These are phyloP conservation scores for Capreolus pygargus DNA, from an alignment of 2,113 vertebrate species.

Conservation along the genomic window DNA sequence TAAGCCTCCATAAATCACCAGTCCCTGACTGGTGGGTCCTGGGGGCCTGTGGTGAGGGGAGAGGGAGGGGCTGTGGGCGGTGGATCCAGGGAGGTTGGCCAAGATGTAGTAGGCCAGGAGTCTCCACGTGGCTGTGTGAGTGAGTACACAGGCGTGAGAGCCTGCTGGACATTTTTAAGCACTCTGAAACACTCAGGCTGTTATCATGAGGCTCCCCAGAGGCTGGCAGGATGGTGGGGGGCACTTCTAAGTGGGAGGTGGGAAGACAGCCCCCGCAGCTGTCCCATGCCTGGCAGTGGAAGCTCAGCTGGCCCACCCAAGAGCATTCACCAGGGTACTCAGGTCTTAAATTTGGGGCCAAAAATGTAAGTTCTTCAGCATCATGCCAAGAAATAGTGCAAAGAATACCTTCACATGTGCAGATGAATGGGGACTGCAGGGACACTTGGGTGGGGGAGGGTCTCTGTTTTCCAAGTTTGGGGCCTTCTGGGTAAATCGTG, in stretches of 20 bases:
- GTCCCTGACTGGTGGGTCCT: background rate
- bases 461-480: background rate
- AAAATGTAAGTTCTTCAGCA: background rate
- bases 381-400: background rate
- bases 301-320: rapidly evolving
- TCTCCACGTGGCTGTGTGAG: background rate
- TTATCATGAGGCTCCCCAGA: background rate
- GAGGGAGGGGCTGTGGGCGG: background rate
- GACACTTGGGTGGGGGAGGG: background rate
- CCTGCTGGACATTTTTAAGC: background rate
- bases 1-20: background rate
- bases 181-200: background rate
- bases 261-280: background rate
- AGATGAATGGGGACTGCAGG: background rate
- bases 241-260: background rate
- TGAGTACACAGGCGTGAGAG: background rate
- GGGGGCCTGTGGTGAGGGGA: background rate
- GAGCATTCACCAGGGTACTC: background rate
- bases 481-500: background rate
- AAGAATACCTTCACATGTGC: background rate
- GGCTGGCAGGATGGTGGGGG: background rate
- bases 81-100: background rate
- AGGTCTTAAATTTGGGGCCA: background rate
- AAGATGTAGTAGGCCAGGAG: background rate
- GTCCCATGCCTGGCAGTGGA: background rate